These are phyloP conservation scores for Aleadryas rufinucha DNA, from an alignment of 2,113 vertebrate genomes.

Conservation along the genomic window DNA sequence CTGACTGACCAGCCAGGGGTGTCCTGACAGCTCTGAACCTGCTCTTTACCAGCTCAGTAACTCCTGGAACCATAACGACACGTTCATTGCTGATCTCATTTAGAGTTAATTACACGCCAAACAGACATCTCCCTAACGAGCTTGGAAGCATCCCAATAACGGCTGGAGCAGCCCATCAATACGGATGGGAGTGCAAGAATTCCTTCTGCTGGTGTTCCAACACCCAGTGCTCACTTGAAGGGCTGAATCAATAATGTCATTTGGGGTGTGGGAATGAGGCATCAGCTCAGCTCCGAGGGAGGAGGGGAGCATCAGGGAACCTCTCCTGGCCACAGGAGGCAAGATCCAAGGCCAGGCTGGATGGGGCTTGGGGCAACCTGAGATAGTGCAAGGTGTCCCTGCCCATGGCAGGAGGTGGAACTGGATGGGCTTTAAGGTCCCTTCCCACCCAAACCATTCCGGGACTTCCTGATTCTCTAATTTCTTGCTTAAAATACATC, in stretches of 20 bases:
- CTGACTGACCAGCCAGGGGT: not conserved
- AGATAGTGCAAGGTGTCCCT: not conserved
- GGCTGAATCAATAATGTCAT: not conserved
- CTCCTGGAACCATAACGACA: not conserved
- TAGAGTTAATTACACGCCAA: constrained; percentile 1
- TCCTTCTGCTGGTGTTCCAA: not conserved
- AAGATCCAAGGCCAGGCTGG: not conserved
- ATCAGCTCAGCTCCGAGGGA: not conserved
- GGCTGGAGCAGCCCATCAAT: not conserved
- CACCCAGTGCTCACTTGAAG: not conserved
- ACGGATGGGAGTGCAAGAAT: fast-evolving
- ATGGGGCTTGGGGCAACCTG: fast-evolving
- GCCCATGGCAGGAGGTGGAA: not conserved
- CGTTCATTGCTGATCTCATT: not conserved
- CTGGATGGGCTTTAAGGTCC: not conserved
- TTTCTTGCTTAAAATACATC: not conserved
- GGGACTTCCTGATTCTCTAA: not conserved
- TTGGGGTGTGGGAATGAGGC: not conserved
- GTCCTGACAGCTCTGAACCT: not conserved
- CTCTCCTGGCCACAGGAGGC: not conserved
- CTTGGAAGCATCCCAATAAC: not conserved
- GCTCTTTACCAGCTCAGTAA: not conserved
- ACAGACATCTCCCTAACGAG: not conserved
- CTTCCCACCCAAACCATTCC: not conserved
- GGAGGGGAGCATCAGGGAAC: fast-evolving